Conservation (phyloP, 1,140 invertebrate genomes). For the Stegodyphus dumicola region DNA sequence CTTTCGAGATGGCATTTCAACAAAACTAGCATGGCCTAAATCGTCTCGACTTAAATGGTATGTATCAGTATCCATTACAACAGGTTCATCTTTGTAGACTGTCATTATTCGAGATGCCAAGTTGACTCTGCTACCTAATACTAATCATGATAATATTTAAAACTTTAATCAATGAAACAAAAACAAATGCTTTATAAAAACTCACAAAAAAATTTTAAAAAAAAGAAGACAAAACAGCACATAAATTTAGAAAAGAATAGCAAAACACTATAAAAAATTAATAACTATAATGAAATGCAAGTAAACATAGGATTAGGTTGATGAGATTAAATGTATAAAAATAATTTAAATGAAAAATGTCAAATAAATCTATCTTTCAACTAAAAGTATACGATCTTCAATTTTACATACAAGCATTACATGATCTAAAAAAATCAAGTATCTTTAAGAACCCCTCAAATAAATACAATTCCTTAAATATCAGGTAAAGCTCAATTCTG, state of each 20-base stretch:
- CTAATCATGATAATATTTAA: conserved; percentile 13
- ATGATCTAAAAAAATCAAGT: too few species aligned
- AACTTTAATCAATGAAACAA: not conserved
- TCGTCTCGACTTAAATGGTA: conserved; percentile 18
- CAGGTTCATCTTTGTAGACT: conserved; percentile 9
- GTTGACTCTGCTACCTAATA: conserved; percentile 42
- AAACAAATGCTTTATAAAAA: not conserved
- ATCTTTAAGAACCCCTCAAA: too few species aligned
- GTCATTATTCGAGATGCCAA: conserved; percentile 51
- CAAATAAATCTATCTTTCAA: too few species aligned
- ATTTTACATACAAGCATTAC: too few species aligned
- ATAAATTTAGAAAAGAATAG: not conserved
- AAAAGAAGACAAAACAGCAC: not conserved
- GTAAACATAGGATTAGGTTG: not conserved
- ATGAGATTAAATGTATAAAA: too few species aligned
- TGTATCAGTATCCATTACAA: conserved; percentile 26
- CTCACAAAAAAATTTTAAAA: not conserved
- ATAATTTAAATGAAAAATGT: too few species aligned
- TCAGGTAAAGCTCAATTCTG: too few species aligned
- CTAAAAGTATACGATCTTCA: too few species aligned
- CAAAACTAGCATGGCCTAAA: conserved; percentile 10
- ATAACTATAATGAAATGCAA: not conserved
- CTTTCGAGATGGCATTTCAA: not conserved
- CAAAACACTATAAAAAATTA: not conserved
- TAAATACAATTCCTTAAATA: too few species aligned